phyloP scores from a whole-genome alignment of 2,113 vertebrate genomes.

The Phalacrocorax carbo region DNA sequence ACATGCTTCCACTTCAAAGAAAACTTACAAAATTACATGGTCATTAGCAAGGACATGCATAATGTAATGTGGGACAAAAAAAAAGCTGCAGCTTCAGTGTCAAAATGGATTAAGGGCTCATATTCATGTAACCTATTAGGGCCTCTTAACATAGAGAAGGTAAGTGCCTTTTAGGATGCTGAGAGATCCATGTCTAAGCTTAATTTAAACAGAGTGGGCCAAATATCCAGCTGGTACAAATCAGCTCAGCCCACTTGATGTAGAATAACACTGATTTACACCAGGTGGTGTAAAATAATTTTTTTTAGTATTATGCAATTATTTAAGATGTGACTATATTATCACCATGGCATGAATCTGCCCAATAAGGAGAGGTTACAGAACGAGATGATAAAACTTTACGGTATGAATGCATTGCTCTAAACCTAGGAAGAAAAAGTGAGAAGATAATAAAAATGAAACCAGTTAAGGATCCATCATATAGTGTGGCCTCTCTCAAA shows the following conservation, averaged over 20 bases:
- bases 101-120: constrained; percentile 24
- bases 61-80: background rate
- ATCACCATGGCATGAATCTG: too few relatives aligned
- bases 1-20: constrained; percentile 19
- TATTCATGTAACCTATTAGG: background rate
- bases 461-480: background rate
- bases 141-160: too few relatives aligned
- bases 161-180: too few relatives aligned
- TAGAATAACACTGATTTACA: too few relatives aligned
- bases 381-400: background rate
- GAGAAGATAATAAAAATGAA: background rate
- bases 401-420: background rate
- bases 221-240: too few relatives aligned
- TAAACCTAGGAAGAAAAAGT: background rate
- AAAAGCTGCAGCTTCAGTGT: background rate
- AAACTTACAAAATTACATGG: background rate
- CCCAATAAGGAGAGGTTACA: too few relatives aligned
- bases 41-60: background rate
- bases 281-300: too few relatives aligned
- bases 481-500: background rate
- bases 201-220: too few relatives aligned
- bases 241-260: too few relatives aligned
- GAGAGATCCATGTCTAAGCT: too few relatives aligned
- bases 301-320: too few relatives aligned
- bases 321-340: too few relatives aligned